Base-by-base conservation (phyloP, 1,140 invertebrate genomes). In the Physella acuta region DNA sequence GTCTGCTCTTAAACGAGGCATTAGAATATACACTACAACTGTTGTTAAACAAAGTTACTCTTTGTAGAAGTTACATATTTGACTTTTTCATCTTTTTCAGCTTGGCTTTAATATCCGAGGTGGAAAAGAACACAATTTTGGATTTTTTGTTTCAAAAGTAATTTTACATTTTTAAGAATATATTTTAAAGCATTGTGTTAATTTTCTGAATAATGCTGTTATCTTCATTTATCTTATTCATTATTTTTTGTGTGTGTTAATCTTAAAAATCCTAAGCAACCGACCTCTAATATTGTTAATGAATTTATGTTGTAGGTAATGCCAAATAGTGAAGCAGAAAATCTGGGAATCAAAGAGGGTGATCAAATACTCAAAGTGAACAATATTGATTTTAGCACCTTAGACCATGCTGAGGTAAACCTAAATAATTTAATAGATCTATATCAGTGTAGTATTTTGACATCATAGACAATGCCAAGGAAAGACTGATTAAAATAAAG, bases 21-120 rank as follows among this genome's bases (percentile, higher is more conserved):
- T 20, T 20, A 8, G 20, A 20, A 44, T 11, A 14, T 24, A 11
- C 0, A 56, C 53, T 56, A 14, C 39, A 44, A 44, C 39, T 11
- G 39, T 44, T 44, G 11, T 30, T 17, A 11, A 56, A 14, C 11
- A n/a, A n/a, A 26, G 53, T 26, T n/a, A 17, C 26, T 24, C 53
- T 56, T 3, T 3, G 16, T 28, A 16, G 17, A n/a, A 31, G 24
- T 24, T 24, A 56, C 0, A 31, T 44, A 44, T 44, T 11, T 44
- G 39, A 11, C 20, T 28, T 74, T 72, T 65, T 71, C 51, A n/a
- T n/a, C n/a, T 63, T 60, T 77, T 76, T 49, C 71, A 85, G 84
- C 78, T 85, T 69, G 84, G 84, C 34, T 85, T 85, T 66, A 85
- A 84, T 70, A 81, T 85, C 26, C 71, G 84, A 68, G 82, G 84